Percentiles rank a stretch among this genome's conserved stretches.
phyloP scores from a whole-genome alignment of 1,140 invertebrate genomes.

The Bombus consobrinus region DNA sequence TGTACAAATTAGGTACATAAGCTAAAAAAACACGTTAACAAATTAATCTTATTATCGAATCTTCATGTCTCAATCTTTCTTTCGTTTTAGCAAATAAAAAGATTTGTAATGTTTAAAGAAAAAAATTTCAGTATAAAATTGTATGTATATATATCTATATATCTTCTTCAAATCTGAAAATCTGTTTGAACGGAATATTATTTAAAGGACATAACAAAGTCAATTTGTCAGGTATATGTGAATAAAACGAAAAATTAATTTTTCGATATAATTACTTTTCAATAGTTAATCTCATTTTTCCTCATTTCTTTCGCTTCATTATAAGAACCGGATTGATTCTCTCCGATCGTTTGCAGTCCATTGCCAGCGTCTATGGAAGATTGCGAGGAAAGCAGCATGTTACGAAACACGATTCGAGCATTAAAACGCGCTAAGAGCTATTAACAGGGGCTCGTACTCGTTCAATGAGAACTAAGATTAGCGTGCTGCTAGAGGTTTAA shows the following conservation, averaged over 20 bases:
- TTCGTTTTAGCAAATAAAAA: no score
- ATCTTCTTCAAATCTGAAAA: not conserved
- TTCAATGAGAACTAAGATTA: constrained; percentile 74
- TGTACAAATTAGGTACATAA: no score
- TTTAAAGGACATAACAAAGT: not conserved
- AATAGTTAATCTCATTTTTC: not conserved
- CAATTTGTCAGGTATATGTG: not conserved
- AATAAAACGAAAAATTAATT: not conserved
- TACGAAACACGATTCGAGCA: constrained; percentile 59
- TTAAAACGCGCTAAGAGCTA: constrained; percentile 59
- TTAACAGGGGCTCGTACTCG: constrained; percentile 65
- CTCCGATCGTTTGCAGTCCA: constrained; percentile 16
- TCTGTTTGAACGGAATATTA: not conserved
- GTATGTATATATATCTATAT: no score
- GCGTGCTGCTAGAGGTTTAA: constrained; percentile 51
- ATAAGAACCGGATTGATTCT: constrained; percentile 2
- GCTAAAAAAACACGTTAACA: no score
- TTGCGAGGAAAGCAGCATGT: constrained; percentile 45
- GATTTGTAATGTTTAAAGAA: no score
- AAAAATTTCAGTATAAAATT: no score
- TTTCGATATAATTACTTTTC: not conserved
- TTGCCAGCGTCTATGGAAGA: not conserved
- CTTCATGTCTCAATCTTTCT: no score
- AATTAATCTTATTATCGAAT: no score
- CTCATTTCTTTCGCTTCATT: not conserved